Base-by-base conservation (phyloP, 2,797 vertebrate genomes). In the Micrastur ruficollis region DNA sequence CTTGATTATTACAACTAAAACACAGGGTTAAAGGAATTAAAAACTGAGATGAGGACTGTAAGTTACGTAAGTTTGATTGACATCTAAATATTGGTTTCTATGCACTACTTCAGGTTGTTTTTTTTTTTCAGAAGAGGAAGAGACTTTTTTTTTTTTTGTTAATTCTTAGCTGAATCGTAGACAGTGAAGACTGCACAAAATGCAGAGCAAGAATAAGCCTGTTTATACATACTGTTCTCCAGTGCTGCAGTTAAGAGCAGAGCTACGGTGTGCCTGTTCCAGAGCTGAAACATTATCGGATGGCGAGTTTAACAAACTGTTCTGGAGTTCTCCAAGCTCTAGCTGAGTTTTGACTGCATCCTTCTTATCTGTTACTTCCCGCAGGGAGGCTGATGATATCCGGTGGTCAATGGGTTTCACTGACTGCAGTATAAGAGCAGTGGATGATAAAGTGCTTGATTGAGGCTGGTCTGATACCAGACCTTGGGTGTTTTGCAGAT, bases 191-290 rank as follows among this genome's bases (percentile, higher is more conserved):
- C 29, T 8, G 13, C 10, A 16, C 10, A 14, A 25, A 21, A 6
- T 6, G 34, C n/a, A 32, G 34, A 66, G 11, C 18, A 42, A 61
- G 80, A 78, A 59, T 44, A 3, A 65, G 22, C 23, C 59, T 6
- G 50, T 42, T 81, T 52, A 82, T 70, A 97, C 85, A 29, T 86
- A 95, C 88, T 17, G 73, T 40, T 94, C 70, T 93, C 29, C 68
- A 8, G 18, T 0, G 10, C 9, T 83, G 25, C 4, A n/a, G 52
- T 42, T 44, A 29, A 29, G 55, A 63, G 81, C 50, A 0, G 31
- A 27, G 34, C 22, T 2, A 2, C 73, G 65, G 5, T 5, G 50
- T 40, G 40, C 29, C 55, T 0, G 5, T 18, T 94, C 74, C 59
- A 1, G 50, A 25, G 73, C 26, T 5, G 34, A 40, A 65, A n/a